Evolutionary conservation across 30 jellyfish, hydroid and myxozoan species (phyloP).

Genomic region (Catostylus mosaicus): DNA sequence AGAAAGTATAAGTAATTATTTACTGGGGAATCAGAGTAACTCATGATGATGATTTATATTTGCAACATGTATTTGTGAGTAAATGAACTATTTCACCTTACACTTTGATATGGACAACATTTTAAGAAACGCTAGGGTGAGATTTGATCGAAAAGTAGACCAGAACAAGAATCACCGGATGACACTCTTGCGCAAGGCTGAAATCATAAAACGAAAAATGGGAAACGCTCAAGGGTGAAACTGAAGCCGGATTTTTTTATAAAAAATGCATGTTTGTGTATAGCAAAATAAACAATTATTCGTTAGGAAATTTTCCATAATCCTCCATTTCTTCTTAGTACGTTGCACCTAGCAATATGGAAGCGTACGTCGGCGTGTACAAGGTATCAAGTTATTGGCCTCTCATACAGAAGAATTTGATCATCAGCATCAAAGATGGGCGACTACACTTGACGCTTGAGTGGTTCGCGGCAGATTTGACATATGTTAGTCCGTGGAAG

Average conservation of each 20-base stretch:
- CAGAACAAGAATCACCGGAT: not conserved
- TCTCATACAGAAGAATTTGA: constrained; percentile 22
- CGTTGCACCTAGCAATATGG: constrained; percentile 47
- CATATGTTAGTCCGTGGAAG: constrained; percentile 36
- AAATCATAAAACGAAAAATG: not conserved
- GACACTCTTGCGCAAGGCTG: not conserved
- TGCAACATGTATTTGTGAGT: no score
- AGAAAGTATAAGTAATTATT: no score
- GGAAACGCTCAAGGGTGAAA: no score
- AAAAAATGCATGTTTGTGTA: no score
- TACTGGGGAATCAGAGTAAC: not conserved
- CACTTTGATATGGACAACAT: no score
- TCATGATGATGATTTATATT: no score
- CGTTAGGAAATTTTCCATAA: not conserved
- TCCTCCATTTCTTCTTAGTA: constrained; percentile 43
- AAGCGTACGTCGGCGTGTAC: constrained; percentile 59
- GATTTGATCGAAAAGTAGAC: no score
- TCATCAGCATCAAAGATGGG: constrained; percentile 28
- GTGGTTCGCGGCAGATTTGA: constrained; percentile 47
- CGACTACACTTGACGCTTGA: constrained; percentile 34
- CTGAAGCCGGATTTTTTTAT: no score
- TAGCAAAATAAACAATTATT: not conserved
- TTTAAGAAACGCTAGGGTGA: no score
- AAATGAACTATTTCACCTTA: no score
- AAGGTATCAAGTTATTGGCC: constrained; percentile 73